These are phyloP conservation scores for Leptopilina boulardi DNA, from an alignment of 1,140 invertebrate genomes.

Conservation along the genomic window DNA sequence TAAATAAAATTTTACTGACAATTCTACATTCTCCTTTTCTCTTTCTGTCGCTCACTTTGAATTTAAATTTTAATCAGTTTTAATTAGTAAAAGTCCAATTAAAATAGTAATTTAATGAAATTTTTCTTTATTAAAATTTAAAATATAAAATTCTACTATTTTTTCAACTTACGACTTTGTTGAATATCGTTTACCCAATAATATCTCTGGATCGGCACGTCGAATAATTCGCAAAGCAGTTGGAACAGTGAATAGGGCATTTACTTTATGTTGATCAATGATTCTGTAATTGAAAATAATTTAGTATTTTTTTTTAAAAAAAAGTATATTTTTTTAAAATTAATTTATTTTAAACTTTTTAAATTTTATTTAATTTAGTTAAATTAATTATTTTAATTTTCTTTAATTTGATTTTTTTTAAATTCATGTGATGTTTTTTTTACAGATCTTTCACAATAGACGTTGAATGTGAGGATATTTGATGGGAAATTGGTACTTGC, in stretches of 20 bases:
- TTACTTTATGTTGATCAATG: slow-evolving; percentile 90
- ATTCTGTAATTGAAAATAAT: slow-evolving; percentile 79
- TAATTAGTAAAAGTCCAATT: no score
- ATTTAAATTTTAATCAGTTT: no score
- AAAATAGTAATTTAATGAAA: background rate
- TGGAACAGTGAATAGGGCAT: slow-evolving; percentile 91
- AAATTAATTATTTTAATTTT: no score
- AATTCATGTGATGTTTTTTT: no score
- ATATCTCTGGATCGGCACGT: slow-evolving; percentile 83
- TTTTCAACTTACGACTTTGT: slow-evolving; percentile 78
- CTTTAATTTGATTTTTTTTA: background rate
- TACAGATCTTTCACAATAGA: background rate
- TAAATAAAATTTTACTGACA: no score
- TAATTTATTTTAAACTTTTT: background rate
- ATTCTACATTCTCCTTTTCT: no score
- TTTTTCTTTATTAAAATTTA: background rate
- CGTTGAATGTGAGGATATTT: background rate
- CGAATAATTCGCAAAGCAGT: slow-evolving; percentile 91
- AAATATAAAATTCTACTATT: background rate
- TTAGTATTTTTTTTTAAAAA: background rate
- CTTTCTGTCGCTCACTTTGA: no score
- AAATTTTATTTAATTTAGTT: background rate
- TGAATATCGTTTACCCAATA: slow-evolving; percentile 82
- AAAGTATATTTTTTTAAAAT: background rate
- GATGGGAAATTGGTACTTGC: slow-evolving; percentile 67